Conservation (phyloP, 2,113 vertebrate genomes). For the Oncorhynchus gorbuscha region DNA sequence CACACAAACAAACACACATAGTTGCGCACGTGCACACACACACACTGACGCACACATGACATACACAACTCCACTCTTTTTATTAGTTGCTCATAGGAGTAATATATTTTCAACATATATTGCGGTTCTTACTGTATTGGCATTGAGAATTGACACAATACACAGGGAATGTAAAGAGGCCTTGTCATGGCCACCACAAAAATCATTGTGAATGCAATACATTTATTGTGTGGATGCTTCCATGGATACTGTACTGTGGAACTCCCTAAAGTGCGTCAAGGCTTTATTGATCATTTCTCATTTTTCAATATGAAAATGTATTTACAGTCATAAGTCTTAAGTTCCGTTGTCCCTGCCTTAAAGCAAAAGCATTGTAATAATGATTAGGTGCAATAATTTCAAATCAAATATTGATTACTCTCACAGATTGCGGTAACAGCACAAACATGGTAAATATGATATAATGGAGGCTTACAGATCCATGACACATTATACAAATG, state of each 20-base stretch:
- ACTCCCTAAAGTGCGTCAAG: background rate
- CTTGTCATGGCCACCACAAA: too few species aligned
- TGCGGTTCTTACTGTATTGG: too few species aligned
- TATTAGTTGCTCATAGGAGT: too few species aligned
- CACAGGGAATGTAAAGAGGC: too few species aligned
- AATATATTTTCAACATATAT: too few species aligned
- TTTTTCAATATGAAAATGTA: background rate
- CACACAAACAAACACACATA: background rate
- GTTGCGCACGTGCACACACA: background rate
- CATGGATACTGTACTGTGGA: background rate
- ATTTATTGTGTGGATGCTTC: too few species aligned
- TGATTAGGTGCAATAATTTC: background rate
- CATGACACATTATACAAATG: background rate
- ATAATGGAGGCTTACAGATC: background rate
- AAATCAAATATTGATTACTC: background rate
- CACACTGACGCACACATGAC: too few species aligned
- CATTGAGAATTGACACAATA: too few species aligned
- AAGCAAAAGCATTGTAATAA: background rate
- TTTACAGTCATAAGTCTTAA: background rate
- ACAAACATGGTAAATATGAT: background rate
- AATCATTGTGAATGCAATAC: too few species aligned
- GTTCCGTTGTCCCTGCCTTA: background rate
- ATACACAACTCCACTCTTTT: too few species aligned
- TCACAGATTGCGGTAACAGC: too few species aligned
- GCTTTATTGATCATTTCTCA: background rate